Base-by-base conservation (phyloP, 2,113 vertebrate genomes). In the Eonycteris spelaea region DNA sequence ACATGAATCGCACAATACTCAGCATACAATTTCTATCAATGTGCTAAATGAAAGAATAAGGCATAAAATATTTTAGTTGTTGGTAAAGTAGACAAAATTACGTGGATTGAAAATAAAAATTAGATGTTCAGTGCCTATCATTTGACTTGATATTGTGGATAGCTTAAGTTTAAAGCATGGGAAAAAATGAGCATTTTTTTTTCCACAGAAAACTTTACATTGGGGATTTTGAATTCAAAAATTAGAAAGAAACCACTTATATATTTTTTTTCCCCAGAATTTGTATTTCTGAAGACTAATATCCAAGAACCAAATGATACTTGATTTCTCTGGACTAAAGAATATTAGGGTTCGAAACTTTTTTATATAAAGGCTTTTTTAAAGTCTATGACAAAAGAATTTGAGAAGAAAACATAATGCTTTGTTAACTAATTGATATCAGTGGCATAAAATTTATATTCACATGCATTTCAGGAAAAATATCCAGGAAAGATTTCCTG, bases 231-330 rank as follows among this genome's bases (percentile, higher is more conserved):
- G 21, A 92, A 86, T 92, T 92, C 1, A 97, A 57, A 73, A 90
- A 59, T 82, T 77, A 67, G 30, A 19, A 83, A 53, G 14, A 38
- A 79, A 88, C 5, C 53, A 45, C 33, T 51, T 86, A 80, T 33
- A 87, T 91, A 59, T 71, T 75, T 15, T 90, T 91, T 90, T 83
- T 78, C 82, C 90, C 68, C 68, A 86, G 51, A 86, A 89, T 90
- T 94, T 74, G 14, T 79, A 82, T 68, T 90, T 96, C n/a, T 78
- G 79, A 94, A 94, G 82, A 83, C 30, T 71, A 80, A 90, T 86
- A 82, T 92, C 48, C 12, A 78, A 80, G 68, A 79, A 80, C 16
- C 77, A 91, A 91, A 91, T 8, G 51, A 74, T 45, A 57, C 35
- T 84, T 33, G 19, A 13, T 95, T 55, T 96, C 68, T 79, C n/a